Evolutionary conservation across 2,888 invertebrate genomes (phyloP), one percentile per base, ranked within the genome.

Genomic region (Chrysopilus asiliformis): DNA sequence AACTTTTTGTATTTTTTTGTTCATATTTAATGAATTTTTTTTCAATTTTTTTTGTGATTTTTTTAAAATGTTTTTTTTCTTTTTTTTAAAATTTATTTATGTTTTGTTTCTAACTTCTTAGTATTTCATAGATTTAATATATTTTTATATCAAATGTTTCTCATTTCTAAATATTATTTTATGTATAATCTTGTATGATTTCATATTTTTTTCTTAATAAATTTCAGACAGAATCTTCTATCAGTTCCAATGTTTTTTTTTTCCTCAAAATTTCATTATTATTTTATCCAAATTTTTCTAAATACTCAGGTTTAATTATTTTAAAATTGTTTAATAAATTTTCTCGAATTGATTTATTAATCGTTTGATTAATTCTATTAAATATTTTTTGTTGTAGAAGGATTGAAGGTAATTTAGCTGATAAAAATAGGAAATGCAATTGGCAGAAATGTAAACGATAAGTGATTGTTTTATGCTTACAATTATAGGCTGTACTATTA

Each of bases 51-150:
- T 26, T 33, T 33, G 37, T 40, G 39, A 42, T 38, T 43, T 38
- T 22, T 37, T 34, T 26, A 27, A 40, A 37, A 34, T 36, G 34
- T 38, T 30, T 38, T 32, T 39, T 42, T 39, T 34, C 36, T 32
- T 43, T 12, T 43, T 32, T 35, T 38, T 38, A 36, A 36, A 43
- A 45, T 40, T 42, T 43, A 34, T 45, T 44, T 43, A 40, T 41
- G 42, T 35, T 40, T 35, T 40, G 26, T 34, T 38, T 32, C 19
- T 19, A 31, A 32, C 34, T 31, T 15, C 29, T 33, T 30, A 38
- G 17, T 28, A 28, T 34, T 35, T 29, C 32, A 34, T 40, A 19
- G 24, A 32, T n/a, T 34, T 29, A 13, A 9, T 37, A 16, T 37
- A 28, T 32, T 18, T 24, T 17, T 35, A 39, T 27, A 37, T 42